Conservation (phyloP, 2,113 vertebrate genomes). For the Fukomys damarensis region DNA sequence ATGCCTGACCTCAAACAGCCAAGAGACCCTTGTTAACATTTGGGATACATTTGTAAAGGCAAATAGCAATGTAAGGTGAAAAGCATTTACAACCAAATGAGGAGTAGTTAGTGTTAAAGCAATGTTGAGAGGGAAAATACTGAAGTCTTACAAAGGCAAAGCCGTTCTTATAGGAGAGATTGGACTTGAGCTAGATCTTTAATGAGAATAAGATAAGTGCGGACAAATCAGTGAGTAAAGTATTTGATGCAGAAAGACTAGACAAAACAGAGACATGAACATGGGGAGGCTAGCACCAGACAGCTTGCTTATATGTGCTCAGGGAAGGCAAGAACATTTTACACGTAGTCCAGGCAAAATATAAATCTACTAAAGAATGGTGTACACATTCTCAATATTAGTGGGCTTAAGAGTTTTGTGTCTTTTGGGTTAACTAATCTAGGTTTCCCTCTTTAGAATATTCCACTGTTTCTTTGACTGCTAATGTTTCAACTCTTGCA, state of each 20-base stretch:
- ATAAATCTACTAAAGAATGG: neutral
- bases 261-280: neutral
- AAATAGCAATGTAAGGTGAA: conserved; percentile 35
- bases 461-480: neutral
- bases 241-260: neutral
- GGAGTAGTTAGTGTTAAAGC: neutral
- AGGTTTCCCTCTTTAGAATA: neutral
- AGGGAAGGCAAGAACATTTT: neutral
- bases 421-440: neutral
- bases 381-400: neutral
- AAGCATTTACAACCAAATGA: conserved; percentile 48
- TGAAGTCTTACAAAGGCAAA: neutral
- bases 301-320: neutral
- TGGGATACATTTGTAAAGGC: conserved; percentile 49
- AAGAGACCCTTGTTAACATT: conserved; percentile 55
- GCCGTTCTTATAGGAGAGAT: neutral
- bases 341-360: neutral
- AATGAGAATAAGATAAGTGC: neutral
- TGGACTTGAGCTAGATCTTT: neutral
- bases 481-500: neutral
- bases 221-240: neutral
- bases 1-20: conserved; percentile 47
- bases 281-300: neutral
- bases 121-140: neutral
- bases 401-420: neutral